phyloP scores from a whole-genome alignment of 2,113 vertebrate species.

The Nesoenas mayeri region DNA sequence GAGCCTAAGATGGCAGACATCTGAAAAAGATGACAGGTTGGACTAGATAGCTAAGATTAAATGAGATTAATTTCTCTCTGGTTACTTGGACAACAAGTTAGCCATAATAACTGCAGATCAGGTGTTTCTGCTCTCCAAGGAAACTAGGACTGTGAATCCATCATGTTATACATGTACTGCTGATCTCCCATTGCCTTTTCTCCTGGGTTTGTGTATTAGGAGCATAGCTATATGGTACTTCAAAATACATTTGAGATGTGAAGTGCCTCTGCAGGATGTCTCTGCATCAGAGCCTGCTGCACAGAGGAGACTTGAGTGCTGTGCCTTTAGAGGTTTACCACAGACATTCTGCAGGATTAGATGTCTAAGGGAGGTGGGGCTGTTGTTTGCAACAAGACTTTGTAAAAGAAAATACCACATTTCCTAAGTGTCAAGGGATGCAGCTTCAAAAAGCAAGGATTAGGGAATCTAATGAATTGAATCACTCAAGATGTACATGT shows the following conservation, averaged over 20 bases:
- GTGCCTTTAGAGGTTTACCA: slow-evolving; percentile 10
- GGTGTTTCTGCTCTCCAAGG: not conserved
- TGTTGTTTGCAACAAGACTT: not conserved
- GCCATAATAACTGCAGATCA: not conserved
- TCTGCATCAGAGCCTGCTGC: not conserved
- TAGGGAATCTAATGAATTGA: slow-evolving; percentile 5
- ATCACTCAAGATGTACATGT: not conserved
- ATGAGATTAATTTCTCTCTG: not conserved
- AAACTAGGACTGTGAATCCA: not conserved
- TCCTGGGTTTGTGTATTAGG: not conserved
- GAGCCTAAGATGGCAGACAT: not conserved
- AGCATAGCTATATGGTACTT: not conserved
- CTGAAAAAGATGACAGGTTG: not conserved
- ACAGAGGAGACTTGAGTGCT: not conserved
- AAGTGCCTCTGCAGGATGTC: slow-evolving; percentile 8
- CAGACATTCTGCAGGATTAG: not conserved
- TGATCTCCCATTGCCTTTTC: not conserved
- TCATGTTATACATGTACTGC: not conserved
- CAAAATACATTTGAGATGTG: slow-evolving; percentile 3
- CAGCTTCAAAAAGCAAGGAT: not conserved
- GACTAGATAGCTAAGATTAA: not conserved
- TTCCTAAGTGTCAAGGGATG: not conserved
- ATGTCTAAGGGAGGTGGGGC: not conserved
- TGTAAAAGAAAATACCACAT: not conserved
- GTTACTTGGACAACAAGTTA: not conserved